Base-by-base conservation (phyloP, 2,797 vertebrate genomes). In the Meda fulgida region DNA sequence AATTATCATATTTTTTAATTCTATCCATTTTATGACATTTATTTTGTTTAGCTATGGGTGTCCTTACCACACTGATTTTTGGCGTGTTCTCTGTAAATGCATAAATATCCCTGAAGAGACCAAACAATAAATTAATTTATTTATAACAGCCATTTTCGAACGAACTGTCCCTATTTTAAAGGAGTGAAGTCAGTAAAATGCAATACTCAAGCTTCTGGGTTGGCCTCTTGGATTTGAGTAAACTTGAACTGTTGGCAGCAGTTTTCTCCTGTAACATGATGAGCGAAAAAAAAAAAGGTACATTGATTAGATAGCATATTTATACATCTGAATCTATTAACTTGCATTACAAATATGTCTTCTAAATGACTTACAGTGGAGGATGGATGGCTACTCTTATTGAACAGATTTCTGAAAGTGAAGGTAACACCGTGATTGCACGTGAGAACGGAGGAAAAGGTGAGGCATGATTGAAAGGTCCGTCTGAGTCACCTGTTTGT, bases 11-110 rank as follows among this genome's bases (percentile, higher is more conserved):
- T 69, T 19, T 13, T 46, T 81, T 5, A 65, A 29, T 48, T 51
- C 46, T 48, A 48, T 13, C 16, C 4, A 48, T 48, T 48, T 40
- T 75, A 23, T 40, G 16, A 78, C 40, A 23, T 36, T 58, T 36
- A 55, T 36, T 34, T 55, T 26, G 60, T 73, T 40, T 31, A 31
- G 65, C 4, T 55, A 86, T 14, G n/a, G 14, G 16, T 79, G n/a
- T 38, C 92, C 94, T 93, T 96, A 98, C 97, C 91, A 89, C 91
- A 89, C 93, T 90, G 69, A 91, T 94, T 91, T 94, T 91, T 83
- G 95, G 90, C 88, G 94, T 91, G 73, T 96, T 95, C 85, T 91
- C 73, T 81, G 85, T 92, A 84, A 99, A 99, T 88, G 93, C 92
- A 94, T 96, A 99, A 89, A 97, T 51, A 89, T 98, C 97, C 84